These are phyloP conservation scores for Hydraecia micacea DNA, from an alignment of 2,888 invertebrate species.

Conservation along the genomic window DNA sequence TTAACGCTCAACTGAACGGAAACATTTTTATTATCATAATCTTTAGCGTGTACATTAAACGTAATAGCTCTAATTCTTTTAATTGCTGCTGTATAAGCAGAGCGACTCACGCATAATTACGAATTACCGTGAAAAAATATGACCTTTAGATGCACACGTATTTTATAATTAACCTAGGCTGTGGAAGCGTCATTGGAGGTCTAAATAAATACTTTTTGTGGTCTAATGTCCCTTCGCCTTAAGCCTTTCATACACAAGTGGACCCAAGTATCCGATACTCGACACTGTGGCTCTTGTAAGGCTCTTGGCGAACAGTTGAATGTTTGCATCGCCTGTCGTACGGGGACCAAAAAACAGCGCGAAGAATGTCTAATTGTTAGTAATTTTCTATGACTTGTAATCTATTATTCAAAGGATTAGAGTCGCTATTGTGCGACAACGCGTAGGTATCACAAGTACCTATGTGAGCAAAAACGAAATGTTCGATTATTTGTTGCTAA, in stretches of 20 bases:
- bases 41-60: slow-evolving; percentile 74
- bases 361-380: slow-evolving; percentile 61
- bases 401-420: slow-evolving; percentile 63
- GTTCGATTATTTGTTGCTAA: slow-evolving; percentile 48
- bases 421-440: slow-evolving; percentile 37
- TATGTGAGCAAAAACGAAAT: slow-evolving; percentile 58
- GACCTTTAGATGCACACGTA: slow-evolving; percentile 80
- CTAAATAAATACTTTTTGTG: slow-evolving; percentile 51
- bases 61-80: slow-evolving; percentile 82
- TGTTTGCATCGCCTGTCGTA: background rate
- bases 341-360: slow-evolving; percentile 43
- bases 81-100: slow-evolving; percentile 76
- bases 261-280: background rate
- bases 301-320: slow-evolving; percentile 4
- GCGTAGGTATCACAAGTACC: slow-evolving; percentile 24
- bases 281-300: background rate
- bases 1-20: slow-evolving; percentile 69
- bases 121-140: slow-evolving; percentile 77
- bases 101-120: slow-evolving; percentile 80
- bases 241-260: background rate
- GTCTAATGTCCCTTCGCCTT: slow-evolving; percentile 19
- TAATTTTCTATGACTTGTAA: slow-evolving; percentile 63
- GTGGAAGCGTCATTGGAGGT: slow-evolving; percentile 63
- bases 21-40: slow-evolving; percentile 77
- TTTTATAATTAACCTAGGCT: slow-evolving; percentile 74